Conservation (phyloP, 2,113 vertebrate species). For the Zosterops japonicus region DNA sequence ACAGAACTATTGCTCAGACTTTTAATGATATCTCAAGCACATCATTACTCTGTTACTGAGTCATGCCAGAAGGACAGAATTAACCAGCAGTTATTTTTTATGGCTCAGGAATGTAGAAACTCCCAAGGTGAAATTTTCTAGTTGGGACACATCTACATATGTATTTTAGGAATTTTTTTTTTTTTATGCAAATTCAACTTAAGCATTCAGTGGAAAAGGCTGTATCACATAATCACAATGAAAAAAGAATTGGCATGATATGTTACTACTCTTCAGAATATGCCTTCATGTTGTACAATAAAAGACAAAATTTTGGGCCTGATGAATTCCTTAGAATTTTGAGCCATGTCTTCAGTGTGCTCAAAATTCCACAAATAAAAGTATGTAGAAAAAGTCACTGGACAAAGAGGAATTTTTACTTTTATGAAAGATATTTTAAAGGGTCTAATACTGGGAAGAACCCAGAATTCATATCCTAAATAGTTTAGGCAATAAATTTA, state of each 20-base stretch:
- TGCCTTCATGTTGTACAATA: not conserved
- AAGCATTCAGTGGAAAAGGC: not conserved
- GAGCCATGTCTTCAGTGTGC: not conserved
- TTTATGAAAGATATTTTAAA: not conserved
- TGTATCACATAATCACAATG: not conserved
- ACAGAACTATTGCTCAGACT: not conserved
- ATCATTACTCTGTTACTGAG: not conserved
- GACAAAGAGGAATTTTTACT: not conserved
- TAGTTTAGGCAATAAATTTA: not conserved
- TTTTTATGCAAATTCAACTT: not conserved
- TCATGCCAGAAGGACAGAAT: not conserved
- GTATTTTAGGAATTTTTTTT: not conserved
- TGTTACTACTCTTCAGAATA: not conserved
- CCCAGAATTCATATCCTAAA: not conserved
- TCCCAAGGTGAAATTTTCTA: not conserved
- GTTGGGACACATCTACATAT: not conserved
- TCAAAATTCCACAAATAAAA: not conserved
- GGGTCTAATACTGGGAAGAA: not conserved
- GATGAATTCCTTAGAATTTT: not conserved
- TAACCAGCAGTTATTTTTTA: constrained; percentile 5
- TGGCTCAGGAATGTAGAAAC: not conserved
- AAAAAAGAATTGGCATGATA: not conserved
- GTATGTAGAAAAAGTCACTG: not conserved
- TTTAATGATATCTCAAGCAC: not conserved
- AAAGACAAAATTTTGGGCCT: not conserved